Evolutionary conservation across 35 echinoderm and acorn worm genomes (phyloP), one percentile per base, ranked within the genome.

Genomic region (Apostichopus parvimensis): DNA sequence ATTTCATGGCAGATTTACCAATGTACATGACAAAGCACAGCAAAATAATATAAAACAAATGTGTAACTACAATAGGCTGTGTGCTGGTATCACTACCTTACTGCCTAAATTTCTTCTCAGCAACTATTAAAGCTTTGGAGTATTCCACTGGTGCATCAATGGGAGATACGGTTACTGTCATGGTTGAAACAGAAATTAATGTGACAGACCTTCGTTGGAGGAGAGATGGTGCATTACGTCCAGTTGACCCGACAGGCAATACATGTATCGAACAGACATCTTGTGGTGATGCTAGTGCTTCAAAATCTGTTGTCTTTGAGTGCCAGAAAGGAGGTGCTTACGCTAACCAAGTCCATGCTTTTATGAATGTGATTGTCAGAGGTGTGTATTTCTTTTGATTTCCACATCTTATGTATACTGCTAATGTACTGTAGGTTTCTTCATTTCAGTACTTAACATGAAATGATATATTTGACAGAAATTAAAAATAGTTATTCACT

Each of bases 331-430:
- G 1, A 3, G 0, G 62, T 66, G 62, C 0, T 5, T 73, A 73
- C 70, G 6, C 0, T 73, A 11, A 7, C 11, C 70, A 23, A 21
- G 14, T n/a, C 5, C 70, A 73, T 73, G 70, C 70, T 4, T 23
- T 73, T 6, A 73, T 73, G 70, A 73, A 73, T 73, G 70, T 73
- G 70, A 73, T 73, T 73, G 70, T 73, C 15, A 73, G 70, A 73
- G 70, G 70, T 73, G 6, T 73, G 70, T 15, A 73, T 73, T 73
- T 45, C 34, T 45, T 28, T 45, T 45, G 34, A 45, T 45, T 45
- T 45, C 4, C 34, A 45, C 34, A 45, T 45, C 4, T 45, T 45
- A 1, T n/a, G n/a, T 45, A 45, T 45, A 45, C 34, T 45, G 34
- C 34, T 45, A 45, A 45, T n/a, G n/a, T n/a, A n/a, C n/a, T 45